phyloP scores from a whole-genome alignment of 2,113 vertebrate species.

The Caretta caretta region DNA sequence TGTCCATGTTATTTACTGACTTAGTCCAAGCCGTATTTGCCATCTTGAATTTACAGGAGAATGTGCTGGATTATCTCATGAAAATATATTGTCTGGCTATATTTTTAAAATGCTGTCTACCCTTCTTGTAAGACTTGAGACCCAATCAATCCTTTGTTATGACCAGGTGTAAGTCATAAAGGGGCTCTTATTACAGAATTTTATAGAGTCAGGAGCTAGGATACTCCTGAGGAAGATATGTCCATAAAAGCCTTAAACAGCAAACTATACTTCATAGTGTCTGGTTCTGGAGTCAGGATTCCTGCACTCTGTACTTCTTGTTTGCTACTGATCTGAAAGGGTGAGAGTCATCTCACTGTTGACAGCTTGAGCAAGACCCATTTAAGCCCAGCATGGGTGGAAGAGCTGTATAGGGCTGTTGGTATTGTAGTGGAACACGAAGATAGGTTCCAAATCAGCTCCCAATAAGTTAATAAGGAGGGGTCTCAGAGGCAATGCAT shows the following conservation, averaged over 20 bases:
- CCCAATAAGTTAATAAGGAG: background rate
- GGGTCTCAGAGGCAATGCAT: background rate
- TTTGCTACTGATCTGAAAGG: background rate
- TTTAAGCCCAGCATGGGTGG: background rate
- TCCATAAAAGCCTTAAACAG: constrained; percentile 63
- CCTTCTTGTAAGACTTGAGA: constrained; percentile 70
- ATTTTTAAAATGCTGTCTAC: constrained; percentile 75
- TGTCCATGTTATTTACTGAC: constrained; percentile 64
- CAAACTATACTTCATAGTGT: constrained; percentile 3
- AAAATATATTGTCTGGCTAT: constrained; percentile 72
- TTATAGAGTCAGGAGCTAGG: constrained; percentile 71
- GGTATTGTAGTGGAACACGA: background rate
- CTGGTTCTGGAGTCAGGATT: background rate
- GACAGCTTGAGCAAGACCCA: background rate
- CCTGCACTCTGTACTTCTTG: background rate
- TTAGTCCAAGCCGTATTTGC: constrained; percentile 29
- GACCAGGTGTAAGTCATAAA: constrained; percentile 80
- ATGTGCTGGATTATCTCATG: constrained; percentile 55
- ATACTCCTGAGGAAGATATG: constrained; percentile 47
- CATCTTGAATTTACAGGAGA: constrained; percentile 47
- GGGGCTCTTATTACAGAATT: constrained; percentile 74
- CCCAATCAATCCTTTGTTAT: constrained; percentile 78
- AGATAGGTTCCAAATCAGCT: background rate
- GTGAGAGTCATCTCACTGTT: background rate
- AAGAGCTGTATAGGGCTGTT: background rate